Evolutionary conservation across 2,888 invertebrate species (phyloP), one percentile per base, ranked within the genome.

Genomic region (Tupiocoris notatus): DNA sequence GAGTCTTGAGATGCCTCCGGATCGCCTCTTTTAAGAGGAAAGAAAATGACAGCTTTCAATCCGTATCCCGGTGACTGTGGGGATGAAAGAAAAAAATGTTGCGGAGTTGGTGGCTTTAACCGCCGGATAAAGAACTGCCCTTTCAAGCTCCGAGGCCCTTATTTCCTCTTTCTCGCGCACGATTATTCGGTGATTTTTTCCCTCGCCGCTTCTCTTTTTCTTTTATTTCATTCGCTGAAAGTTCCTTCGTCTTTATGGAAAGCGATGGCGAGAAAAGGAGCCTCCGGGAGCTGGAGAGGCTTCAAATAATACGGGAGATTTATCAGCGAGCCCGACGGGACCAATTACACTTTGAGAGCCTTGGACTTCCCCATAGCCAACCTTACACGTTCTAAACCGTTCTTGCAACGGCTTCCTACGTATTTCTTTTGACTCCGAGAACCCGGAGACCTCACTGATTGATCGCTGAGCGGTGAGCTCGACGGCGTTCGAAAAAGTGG

Each of bases 21-120:
- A 22, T 17, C 20, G 16, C 16, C 3, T 22, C 23, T 63, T 22
- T 63, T 20, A 17, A 17, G 6, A 17, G 63, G 6, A 70, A 70
- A 70, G 70, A 70, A 70, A 70, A 70, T 70, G 70, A 70, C 70
- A 59, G 70, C 59, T 59, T 59, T 70, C 70, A 70, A 59, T 70
- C 70, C 58, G 39, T 12, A 39, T 3, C 39, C 39, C 6, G 39
- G 39, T 12, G 39, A 12, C 39, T 7, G 39, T 39, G 39, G 39
- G 39, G 39, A 39, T 7, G 12, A 12, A 12, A 12, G 39, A 39
- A 39, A 39, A 39, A 39, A 39, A 39, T 39, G 39, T 7, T 7
- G 39, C 39, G 12, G 39, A 12, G 39, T 39, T 12, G 39, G 39
- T 70, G 58, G 57, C 58, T 59, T 70, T 70, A 70, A 70, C 58